phyloP scores from a whole-genome alignment of 2,888 invertebrate genomes.

The Tetrapedia diversipes region DNA sequence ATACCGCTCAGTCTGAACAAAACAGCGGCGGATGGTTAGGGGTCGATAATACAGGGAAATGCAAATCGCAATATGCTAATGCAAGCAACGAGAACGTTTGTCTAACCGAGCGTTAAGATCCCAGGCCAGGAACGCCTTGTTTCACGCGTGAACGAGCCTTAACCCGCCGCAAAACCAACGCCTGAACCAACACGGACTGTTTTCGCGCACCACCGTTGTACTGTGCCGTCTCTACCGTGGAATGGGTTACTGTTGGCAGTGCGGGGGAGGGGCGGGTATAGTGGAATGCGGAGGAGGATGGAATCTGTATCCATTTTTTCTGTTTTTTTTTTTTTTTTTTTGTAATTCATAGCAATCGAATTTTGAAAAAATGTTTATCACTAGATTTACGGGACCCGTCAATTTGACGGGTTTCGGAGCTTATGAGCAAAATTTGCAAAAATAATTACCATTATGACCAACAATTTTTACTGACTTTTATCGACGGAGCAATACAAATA shows the following conservation, averaged over 20 bases:
- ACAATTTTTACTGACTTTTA: too few species aligned
- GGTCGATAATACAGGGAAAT: slow-evolving; percentile 61
- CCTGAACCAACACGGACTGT: slow-evolving; percentile 67
- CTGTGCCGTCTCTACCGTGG: slow-evolving; percentile 9
- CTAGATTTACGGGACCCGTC: too few species aligned
- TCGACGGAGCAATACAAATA: too few species aligned
- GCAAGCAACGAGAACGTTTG: slow-evolving; percentile 66
- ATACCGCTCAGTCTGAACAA: slow-evolving; percentile 12
- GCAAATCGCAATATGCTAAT: slow-evolving; percentile 71
- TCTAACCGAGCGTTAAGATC: slow-evolving; percentile 71
- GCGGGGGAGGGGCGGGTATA: background rate
- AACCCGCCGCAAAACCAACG: slow-evolving; percentile 68
- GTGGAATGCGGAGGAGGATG: background rate
- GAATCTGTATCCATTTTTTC: slow-evolving; percentile 4
- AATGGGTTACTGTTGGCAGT: background rate
- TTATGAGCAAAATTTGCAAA: too few species aligned
- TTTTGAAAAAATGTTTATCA: too few species aligned
- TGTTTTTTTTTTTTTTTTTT: too few species aligned
- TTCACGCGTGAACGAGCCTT: slow-evolving; percentile 77
- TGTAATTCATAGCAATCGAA: too few species aligned
- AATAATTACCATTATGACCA: too few species aligned
- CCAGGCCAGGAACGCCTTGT: slow-evolving; percentile 70
- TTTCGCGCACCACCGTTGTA: slow-evolving; percentile 46
- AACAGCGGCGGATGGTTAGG: slow-evolving; percentile 13
- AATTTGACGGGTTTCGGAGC: too few species aligned